Evolutionary conservation across 2,113 vertebrate genomes (phyloP).

Genomic region (Vidua chalybeata): DNA sequence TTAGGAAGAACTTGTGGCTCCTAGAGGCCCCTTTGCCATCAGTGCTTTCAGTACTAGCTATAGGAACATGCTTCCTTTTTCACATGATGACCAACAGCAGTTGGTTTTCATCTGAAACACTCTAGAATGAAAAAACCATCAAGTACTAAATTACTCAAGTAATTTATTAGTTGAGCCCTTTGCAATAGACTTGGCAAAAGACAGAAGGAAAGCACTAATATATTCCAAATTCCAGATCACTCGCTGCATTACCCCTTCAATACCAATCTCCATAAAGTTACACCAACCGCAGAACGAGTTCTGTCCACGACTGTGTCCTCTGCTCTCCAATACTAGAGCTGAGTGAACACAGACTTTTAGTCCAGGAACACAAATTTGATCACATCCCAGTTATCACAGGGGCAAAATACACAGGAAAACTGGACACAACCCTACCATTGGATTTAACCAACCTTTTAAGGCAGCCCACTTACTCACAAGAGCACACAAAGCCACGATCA

Average conservation of each 20-base stretch:
- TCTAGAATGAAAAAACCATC: not conserved
- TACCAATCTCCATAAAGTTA: not conserved
- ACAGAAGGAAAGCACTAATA: rapidly evolving
- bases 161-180: not conserved
- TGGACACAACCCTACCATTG: rapidly evolving
- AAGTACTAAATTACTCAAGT: too few relatives aligned
- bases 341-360: rapidly evolving
- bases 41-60: not conserved
- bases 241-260: not conserved
- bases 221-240: not conserved
- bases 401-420: not conserved
- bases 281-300: rapidly evolving
- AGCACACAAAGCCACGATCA: not conserved
- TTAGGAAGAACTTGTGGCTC: not conserved
- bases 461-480: not conserved
- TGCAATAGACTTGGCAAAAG: not conserved
- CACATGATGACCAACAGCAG: not conserved
- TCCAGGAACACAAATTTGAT: not conserved
- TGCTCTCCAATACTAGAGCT: not conserved
- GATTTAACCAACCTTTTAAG: not conserved
- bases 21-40: not conserved
- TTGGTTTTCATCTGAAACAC: not conserved
- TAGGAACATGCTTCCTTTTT: rapidly evolving
- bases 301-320: rapidly evolving
- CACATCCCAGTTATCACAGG: rapidly evolving